Evolutionary conservation across 2,797 vertebrate species (phyloP), one percentile per base, ranked within the genome.

Genomic region (Epinephelus malabaricus): DNA sequence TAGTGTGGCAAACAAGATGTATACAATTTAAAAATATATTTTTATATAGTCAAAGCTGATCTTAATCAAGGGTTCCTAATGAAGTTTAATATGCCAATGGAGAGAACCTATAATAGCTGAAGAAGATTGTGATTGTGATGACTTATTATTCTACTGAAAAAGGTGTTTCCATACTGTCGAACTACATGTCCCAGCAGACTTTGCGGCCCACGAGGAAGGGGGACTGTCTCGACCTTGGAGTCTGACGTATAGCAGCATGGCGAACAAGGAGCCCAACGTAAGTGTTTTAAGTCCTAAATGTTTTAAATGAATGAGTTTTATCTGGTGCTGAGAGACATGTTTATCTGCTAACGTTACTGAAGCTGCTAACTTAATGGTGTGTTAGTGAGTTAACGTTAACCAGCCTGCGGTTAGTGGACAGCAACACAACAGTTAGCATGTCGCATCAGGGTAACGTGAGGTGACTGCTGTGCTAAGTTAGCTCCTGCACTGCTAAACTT

Each of bases 201-300:
- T 71, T 85, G 76, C 84, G 78, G 49, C 5, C 1, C 25, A 53
- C 19, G 47, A 25, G 30, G 38, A 30, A 30, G 23, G 34, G 25
- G 40, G 51, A 13, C 15, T 1, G 38, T 79, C 6, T 76, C 88
- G 87, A 92, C 90, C 90, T 91, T 91, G 88, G 78, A 45, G 72
- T 63, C 60, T 69, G 74, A 82, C 83, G 74, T 81, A 7, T 14
- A 43, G 50, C 68, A 85, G 69, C 83, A 92, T 92, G 91, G 84
- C 89, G 69, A 86, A n/a, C 78, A 90, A 86, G 59, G 91, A 92
- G 43, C 89, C 90, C 0, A 92, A 68, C 54, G 91, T 92, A 65
- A 92, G 91, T 87, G 12, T 18, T 43, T 38, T 2, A 13, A 18
- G 18, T n/a, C 2, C 13, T 9, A 19, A 50, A 38, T 56, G 1